A percentile compares a stretch with the other conserved stretches of the same genome.
Conservation (phyloP, 2,113 vertebrate genomes). For the Riparia riparia region DNA sequence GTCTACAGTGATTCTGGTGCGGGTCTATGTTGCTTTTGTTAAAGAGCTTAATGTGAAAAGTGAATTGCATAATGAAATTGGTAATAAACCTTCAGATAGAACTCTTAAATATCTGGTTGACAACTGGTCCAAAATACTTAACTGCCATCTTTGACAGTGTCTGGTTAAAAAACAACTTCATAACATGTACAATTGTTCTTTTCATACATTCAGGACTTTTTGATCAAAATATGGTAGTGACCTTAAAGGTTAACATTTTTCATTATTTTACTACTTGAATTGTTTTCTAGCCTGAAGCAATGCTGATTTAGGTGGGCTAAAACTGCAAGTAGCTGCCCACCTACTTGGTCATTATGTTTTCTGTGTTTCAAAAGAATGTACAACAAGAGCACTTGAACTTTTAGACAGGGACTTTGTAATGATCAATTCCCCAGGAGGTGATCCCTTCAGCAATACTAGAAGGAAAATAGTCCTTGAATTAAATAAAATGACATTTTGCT, state of each 20-base stretch:
- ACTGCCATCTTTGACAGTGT: slow-evolving; percentile 43
- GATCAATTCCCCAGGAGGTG: slow-evolving; percentile 64
- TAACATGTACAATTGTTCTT: slow-evolving; percentile 58
- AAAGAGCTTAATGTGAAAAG: slow-evolving; percentile 52
- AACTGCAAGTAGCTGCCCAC: slow-evolving; percentile 63
- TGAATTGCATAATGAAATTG: slow-evolving; percentile 26
- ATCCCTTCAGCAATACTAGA: slow-evolving; percentile 75
- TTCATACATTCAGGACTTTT: slow-evolving; percentile 66
- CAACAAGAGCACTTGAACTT: slow-evolving; percentile 73
- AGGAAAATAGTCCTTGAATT: slow-evolving; percentile 69
- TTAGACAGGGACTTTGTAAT: slow-evolving; percentile 72
- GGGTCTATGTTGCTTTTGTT: slow-evolving; percentile 62
- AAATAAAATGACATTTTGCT: slow-evolving; percentile 78
- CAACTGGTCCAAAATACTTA: slow-evolving; percentile 68
- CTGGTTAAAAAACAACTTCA: slow-evolving; percentile 57
- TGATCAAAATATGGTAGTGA: slow-evolving; percentile 70
- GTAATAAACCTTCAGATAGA: slow-evolving; percentile 23
- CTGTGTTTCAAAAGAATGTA: slow-evolving; percentile 76
- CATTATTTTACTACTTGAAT: slow-evolving; percentile 76
- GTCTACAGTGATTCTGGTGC: slow-evolving; percentile 60
- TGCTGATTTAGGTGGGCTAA: slow-evolving; percentile 65
- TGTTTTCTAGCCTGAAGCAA: slow-evolving; percentile 65
- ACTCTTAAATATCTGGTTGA: slow-evolving; percentile 42
- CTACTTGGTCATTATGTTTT: slow-evolving; percentile 58
- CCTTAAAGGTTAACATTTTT: slow-evolving; percentile 71